Base-by-base conservation (phyloP, 2,113 vertebrate species). In the Vanacampus margaritifer region DNA sequence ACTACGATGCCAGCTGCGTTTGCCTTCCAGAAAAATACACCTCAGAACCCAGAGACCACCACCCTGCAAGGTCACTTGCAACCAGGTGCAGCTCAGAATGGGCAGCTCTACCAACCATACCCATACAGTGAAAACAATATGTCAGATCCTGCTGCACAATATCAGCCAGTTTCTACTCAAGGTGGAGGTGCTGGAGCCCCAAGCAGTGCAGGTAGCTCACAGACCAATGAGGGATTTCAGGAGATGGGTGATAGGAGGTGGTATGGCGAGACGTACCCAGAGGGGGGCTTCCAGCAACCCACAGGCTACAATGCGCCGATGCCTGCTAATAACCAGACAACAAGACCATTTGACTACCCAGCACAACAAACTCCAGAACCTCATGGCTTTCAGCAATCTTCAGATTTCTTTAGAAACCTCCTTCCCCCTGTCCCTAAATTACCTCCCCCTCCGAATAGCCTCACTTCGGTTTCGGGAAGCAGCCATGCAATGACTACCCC, bases 91-190 rank as follows among this genome's bases (percentile, higher is more conserved):
- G 26, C 76, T 46, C 81, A 79, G 23, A 90, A 90, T 1, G 88
- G 88, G 0, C 80, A 84, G 37, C 39, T 57, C 3, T 87, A 84
- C 74, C 84, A 78, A 68, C 46, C 71, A 0, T 82, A 80, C 56
- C 58, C 48, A 0, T 76, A 77, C 5, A 61, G 67, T 12, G 50
- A 77, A 35, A 68, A 77, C 10, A 58, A 75, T 12, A 41, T 50
- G 60, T 59, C 78, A 3, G 72, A 78, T 0, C 73, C 85, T 7
- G 68, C 57, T 58, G 91, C 90, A 73, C 93, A 93, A 74, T 93
- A 93, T 70, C 95, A 92, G 68, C 92, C 91, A 48, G 92, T 95
- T 14, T 89, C 95, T 69, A 91, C 91, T 2, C 88, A 90, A 1
- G 87, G 93, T 2, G 92, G 92, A 6, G 93, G 92, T 45, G 89